Percentiles rank a stretch among this genome's conserved stretches.
phyloP scores from a whole-genome alignment of 2,113 vertebrate species.

The Charina bottae region DNA sequence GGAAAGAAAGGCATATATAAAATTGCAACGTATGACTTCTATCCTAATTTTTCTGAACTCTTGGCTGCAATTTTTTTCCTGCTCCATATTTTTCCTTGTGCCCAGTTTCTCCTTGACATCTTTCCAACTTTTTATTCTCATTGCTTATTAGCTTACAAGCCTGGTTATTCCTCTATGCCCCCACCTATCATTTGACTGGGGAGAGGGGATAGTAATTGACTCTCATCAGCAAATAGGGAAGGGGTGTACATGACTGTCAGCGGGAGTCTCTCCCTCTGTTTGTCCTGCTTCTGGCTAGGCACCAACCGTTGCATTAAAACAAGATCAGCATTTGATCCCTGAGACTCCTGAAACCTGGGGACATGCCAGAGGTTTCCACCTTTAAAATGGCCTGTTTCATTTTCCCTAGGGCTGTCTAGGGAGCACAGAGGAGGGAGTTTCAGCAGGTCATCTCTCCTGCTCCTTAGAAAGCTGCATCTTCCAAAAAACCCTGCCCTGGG shows the following conservation, averaged over 20 bases:
- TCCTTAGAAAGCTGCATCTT: no score
- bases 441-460: no score
- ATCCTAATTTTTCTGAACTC: slow-evolving; percentile 67
- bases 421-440: no score
- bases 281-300: background rate
- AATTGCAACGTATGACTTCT: slow-evolving; percentile 67
- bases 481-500: no score
- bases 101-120: slow-evolving; percentile 24
- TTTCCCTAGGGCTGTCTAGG: no score
- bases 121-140: slow-evolving; percentile 23
- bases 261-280: no score
- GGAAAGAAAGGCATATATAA: slow-evolving; percentile 40
- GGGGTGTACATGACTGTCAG: no score
- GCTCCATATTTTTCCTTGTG: background rate
- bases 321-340: background rate
- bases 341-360: background rate
- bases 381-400: background rate
- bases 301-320: background rate
- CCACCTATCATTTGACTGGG: slow-evolving; percentile 4
- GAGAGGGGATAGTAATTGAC: background rate
- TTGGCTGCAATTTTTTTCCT: slow-evolving; percentile 26
- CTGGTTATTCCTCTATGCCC: background rate
- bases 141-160: background rate
- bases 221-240: background rate
- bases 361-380: background rate